Conservation (phyloP, 1,140 invertebrate genomes). For the Pristionchus pacificus region DNA sequence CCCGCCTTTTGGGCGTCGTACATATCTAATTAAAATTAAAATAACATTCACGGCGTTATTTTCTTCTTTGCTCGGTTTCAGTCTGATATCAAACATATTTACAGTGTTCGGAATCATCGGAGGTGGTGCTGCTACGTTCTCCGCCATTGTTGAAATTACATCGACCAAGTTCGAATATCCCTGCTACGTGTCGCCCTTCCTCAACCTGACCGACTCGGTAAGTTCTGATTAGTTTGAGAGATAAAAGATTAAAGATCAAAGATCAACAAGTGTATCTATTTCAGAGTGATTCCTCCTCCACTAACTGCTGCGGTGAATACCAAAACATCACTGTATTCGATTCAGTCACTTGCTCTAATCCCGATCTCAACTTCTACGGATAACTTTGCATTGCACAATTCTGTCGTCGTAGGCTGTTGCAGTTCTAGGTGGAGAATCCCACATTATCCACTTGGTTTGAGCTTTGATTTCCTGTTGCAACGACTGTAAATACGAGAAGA, state of each 20-base stretch:
- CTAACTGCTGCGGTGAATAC: constrained; percentile 47
- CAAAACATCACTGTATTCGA: constrained; percentile 37
- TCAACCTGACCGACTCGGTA: constrained; percentile 10
- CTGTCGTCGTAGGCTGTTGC: too few species aligned
- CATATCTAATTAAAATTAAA: constrained; percentile 6
- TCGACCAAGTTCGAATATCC: constrained; percentile 45
- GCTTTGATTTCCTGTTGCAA: too few species aligned
- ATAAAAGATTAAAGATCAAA: not conserved
- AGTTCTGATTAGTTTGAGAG: not conserved
- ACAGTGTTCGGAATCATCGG: constrained; percentile 47
- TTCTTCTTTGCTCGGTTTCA: not conserved
- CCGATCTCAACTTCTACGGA: constrained; percentile 36
- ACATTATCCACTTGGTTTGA: too few species aligned
- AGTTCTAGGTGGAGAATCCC: too few species aligned
- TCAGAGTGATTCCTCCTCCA: constrained; percentile 7
- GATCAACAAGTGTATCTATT: not conserved
- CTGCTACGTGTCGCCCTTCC: constrained; percentile 50
- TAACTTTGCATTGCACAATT: constrained; percentile 5
- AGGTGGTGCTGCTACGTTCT: constrained; percentile 51
- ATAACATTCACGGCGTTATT: not conserved
- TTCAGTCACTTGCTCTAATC: constrained; percentile 19
- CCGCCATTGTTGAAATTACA: constrained; percentile 44
- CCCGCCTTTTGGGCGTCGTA: too few species aligned
- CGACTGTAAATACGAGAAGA: too few species aligned
- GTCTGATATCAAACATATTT: constrained; percentile 5